phyloP scores from a whole-genome alignment of 2,797 vertebrate species.

The Chaetophractus vellerosus region DNA sequence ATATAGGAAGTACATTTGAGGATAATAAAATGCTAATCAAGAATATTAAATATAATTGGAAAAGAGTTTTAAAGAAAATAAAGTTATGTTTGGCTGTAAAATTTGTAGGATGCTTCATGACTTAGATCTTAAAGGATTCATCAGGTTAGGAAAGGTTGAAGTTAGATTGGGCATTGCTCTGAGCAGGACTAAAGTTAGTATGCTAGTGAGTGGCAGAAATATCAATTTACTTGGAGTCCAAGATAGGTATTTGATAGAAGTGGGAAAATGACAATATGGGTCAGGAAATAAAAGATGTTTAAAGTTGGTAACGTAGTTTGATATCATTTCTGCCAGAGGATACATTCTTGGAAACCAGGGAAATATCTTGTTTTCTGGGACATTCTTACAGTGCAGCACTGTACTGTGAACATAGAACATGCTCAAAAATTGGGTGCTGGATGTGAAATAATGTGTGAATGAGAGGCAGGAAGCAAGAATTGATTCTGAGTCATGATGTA shows the following conservation, averaged over 20 bases:
- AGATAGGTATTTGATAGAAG: neutral
- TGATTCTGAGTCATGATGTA: neutral
- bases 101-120: neutral
- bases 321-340: neutral
- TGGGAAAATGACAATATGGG: neutral
- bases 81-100: neutral
- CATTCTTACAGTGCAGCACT: neutral
- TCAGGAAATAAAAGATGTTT: neutral
- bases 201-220: neutral
- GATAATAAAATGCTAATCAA: neutral
- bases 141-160: neutral
- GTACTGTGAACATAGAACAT: neutral
- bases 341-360: neutral
- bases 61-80: neutral
- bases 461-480: neutral
- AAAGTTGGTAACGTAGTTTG: neutral
- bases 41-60: neutral
- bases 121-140: neutral
- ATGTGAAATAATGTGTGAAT: neutral
- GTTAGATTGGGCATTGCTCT: neutral
- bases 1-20: neutral
- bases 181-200: neutral
- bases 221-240: neutral
- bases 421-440: neutral
- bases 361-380: too few species aligned